Conservation (phyloP, 2,888 invertebrate genomes). For the Parnassius smintheus region DNA sequence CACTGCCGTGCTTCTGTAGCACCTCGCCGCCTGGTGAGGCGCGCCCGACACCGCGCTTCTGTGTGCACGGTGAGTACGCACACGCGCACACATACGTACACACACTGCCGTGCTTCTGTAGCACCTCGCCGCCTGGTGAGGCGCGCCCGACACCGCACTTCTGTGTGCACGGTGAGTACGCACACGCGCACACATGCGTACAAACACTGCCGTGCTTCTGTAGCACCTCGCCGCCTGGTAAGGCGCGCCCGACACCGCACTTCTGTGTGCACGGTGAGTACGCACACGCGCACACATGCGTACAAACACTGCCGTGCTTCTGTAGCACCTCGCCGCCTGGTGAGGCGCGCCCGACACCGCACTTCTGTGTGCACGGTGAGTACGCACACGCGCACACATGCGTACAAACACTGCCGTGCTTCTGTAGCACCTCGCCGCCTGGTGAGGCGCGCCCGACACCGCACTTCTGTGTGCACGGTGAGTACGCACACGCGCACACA, state of each 20-base stretch:
- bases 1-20: too few species aligned
- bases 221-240: constrained; percentile 92
- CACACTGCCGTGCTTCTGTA: constrained; percentile 86
- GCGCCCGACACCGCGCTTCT: constrained; percentile 24
- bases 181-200: background rate
- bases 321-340: constrained; percentile 91
- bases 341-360: constrained; percentile 86
- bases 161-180: constrained; percentile 34
- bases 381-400: background rate
- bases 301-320: constrained; percentile 83
- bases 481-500: background rate
- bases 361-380: constrained; percentile 40
- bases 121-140: constrained; percentile 93
- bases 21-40: too few species aligned
- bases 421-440: constrained; percentile 88
- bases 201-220: constrained; percentile 85
- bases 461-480: constrained; percentile 44
- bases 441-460: constrained; percentile 90
- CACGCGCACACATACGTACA: background rate
- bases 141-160: constrained; percentile 81
- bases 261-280: constrained; percentile 37
- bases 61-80: constrained; percentile 28
- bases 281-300: background rate
- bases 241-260: constrained; percentile 84
- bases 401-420: constrained; percentile 83